phyloP scores from a whole-genome alignment of 2,113 vertebrate species.

The Syrrhaptes paradoxus region DNA sequence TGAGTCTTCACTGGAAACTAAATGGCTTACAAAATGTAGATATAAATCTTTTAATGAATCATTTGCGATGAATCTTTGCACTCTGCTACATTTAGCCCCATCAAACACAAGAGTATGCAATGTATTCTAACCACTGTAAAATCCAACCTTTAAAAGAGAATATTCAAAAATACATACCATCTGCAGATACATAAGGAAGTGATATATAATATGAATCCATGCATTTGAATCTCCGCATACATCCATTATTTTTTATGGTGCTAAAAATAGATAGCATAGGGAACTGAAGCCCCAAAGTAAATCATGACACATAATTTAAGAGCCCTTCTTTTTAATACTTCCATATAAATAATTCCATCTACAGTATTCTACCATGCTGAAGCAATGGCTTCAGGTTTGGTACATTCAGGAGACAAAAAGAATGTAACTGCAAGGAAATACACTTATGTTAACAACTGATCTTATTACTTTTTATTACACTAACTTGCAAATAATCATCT shows the following conservation, averaged over 20 bases:
- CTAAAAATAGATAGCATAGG: neutral
- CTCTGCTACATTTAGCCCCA: neutral
- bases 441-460: neutral
- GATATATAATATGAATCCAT: neutral
- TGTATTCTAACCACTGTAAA: neutral
- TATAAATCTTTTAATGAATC: neutral
- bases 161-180: neutral
- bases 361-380: neutral
- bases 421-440: neutral
- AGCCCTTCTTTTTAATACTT: neutral
- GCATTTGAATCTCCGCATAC: neutral
- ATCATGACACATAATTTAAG: neutral
- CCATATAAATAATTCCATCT: neutral
- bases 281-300: neutral
- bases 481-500: neutral
- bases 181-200: neutral
- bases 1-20: neutral
- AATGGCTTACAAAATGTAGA: neutral
- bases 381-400: neutral
- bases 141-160: neutral
- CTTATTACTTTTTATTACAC: slow-evolving; percentile 1
- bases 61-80: neutral
- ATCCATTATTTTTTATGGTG: neutral
- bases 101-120: neutral
- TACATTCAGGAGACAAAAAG: neutral